Percentiles rank a stretch among this genome's conserved stretches.
Evolutionary conservation across 2,113 vertebrate genomes (phyloP).

Genomic region (Antennarius striatus): DNA sequence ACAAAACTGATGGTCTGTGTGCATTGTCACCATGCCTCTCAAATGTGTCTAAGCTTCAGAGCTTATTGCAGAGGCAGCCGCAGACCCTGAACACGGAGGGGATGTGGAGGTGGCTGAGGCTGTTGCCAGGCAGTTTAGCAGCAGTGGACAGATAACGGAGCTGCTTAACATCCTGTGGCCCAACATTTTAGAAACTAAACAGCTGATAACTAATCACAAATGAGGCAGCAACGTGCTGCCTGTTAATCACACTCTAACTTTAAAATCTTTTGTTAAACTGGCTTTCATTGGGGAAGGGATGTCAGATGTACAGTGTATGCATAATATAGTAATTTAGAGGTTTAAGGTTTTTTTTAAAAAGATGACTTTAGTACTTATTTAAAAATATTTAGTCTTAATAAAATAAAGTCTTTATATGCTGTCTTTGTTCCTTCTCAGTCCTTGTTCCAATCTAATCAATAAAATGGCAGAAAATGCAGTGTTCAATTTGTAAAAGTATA

Average conservation of each 20-base stretch:
- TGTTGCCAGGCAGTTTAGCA: constrained; percentile 60
- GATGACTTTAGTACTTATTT: no score
- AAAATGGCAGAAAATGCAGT: no score
- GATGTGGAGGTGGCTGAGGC: constrained; percentile 6
- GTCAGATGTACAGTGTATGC: no score
- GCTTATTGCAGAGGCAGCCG: constrained; percentile 52
- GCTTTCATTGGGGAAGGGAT: no score
- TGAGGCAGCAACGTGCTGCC: constrained; percentile 15
- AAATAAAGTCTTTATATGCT: no score
- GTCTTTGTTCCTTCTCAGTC: no score
- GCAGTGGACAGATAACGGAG: constrained; percentile 44
- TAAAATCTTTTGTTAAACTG: no score
- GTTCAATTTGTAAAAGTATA: no score
- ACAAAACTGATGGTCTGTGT: constrained; percentile 60
- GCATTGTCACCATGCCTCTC: constrained; percentile 68
- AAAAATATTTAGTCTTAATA: no score
- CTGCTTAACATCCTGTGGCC: constrained; percentile 25
- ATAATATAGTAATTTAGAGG: no score
- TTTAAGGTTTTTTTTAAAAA: no score
- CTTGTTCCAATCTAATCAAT: no score
- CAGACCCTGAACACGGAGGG: constrained; percentile 45
- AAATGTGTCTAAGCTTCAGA: constrained; percentile 45
- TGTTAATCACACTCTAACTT: constrained; percentile 23
- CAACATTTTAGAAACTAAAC: constrained; percentile 29
- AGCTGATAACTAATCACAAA: constrained; percentile 45